Conservation (phyloP, 2,797 vertebrate genomes). For the Labroides dimidiatus region DNA sequence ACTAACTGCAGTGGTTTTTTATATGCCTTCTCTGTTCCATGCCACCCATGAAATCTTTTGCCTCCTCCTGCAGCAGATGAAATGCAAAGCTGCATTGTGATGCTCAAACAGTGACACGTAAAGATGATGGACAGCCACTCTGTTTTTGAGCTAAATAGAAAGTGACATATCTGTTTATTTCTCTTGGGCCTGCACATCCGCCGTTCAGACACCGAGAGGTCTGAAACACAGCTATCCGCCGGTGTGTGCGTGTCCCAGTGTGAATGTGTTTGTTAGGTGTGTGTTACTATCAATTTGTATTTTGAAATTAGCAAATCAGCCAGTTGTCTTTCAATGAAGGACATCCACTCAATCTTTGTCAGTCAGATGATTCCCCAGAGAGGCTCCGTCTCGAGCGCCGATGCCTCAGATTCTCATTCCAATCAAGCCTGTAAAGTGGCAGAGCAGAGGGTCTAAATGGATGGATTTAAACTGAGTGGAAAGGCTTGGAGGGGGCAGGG, state of each 20-base stretch:
- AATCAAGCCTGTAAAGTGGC: conserved; percentile 74
- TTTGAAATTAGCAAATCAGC: conserved; percentile 80
- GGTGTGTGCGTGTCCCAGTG: conserved; percentile 35
- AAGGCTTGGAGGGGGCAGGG: conserved; percentile 33
- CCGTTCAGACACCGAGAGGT: conserved; percentile 51
- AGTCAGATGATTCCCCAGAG: conserved; percentile 73
- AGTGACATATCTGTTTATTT: conserved; percentile 85
- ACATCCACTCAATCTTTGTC: conserved; percentile 79
- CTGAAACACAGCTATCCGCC: conserved; percentile 47
- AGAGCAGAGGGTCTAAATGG: conserved; percentile 68
- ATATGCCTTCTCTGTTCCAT: conserved; percentile 30
- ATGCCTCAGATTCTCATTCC: conserved; percentile 71
- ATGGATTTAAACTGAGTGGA: conserved; percentile 68
- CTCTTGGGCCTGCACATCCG: conserved; percentile 72
- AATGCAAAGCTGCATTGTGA: conserved; percentile 50
- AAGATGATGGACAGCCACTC: conserved; percentile 79
- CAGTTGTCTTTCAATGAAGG: conserved; percentile 80
- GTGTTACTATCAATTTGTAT: conserved; percentile 76
- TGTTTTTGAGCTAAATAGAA: conserved; percentile 82
- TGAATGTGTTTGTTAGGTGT: conserved; percentile 54
- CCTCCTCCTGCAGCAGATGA: conserved; percentile 35
- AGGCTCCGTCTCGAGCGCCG: conserved; percentile 45
- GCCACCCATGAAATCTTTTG: conserved; percentile 31
- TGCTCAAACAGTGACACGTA: conserved; percentile 61
- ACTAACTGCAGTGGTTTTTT: conserved; percentile 12